These are phyloP conservation scores for Mesocentrotus franciscanus DNA, from an alignment of 53 echinoderm and acorn worm species.

Conservation along the genomic window DNA sequence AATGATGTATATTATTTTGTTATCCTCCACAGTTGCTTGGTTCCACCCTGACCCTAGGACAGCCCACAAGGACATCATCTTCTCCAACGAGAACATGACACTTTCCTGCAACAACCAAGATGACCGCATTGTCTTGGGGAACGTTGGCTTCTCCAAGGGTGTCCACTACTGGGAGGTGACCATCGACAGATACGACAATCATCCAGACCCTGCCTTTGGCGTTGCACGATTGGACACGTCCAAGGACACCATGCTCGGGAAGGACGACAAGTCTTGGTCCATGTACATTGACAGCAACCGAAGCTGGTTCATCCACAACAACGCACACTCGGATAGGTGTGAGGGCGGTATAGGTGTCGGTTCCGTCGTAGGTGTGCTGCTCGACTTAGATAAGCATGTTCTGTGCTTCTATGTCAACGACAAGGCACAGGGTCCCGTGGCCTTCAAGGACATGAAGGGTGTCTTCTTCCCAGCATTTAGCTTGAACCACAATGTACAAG, in stretches of 20 bases:
- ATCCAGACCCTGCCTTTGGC: constrained; percentile 98
- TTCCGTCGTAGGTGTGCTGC: constrained; percentile 90
- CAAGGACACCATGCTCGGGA: constrained; percentile 96
- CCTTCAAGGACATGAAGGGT: constrained; percentile 88
- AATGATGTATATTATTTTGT: neutral
- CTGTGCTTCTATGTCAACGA: constrained; percentile 92
- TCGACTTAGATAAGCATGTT: constrained; percentile 89
- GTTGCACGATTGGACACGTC: constrained; percentile 91
- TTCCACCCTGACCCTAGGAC: constrained; percentile 96
- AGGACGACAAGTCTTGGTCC: constrained; percentile 99
- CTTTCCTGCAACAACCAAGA: constrained; percentile 94
- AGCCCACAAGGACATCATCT: constrained; percentile 95
- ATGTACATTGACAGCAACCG: constrained; percentile 99
- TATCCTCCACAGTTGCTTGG: constrained; percentile 87
- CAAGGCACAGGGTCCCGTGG: constrained; percentile 88
- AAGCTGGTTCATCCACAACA: constrained; percentile 99
- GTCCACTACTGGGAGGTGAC: constrained; percentile 99
- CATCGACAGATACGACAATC: constrained; percentile 99
- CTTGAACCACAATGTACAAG: constrained; percentile 95
- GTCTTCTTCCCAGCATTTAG: constrained; percentile 98
- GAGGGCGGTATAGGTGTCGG: constrained; percentile 96
- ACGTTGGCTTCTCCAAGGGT: constrained; percentile 98
- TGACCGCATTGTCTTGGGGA: constrained; percentile 94
- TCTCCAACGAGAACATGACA: constrained; percentile 98
- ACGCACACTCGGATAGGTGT: constrained; percentile 92